Evolutionary conservation across 2,113 vertebrate genomes (phyloP).

Genomic region (Phaethornis superciliosus): DNA sequence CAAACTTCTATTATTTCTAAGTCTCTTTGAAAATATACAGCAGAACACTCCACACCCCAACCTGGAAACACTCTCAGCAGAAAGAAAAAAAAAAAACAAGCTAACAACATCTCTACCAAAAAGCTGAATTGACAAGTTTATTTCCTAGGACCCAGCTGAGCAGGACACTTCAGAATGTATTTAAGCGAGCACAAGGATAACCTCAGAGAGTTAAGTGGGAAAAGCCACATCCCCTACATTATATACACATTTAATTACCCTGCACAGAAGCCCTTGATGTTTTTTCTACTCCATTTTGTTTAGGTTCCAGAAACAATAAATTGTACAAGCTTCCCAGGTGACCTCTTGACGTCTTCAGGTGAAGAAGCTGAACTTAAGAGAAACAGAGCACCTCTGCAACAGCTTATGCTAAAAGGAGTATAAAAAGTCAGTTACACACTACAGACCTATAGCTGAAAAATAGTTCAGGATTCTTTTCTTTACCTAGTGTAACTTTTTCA

Average conservation of each 20-base stretch:
- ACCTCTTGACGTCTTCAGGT: constrained; percentile 3
- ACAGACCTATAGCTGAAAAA: constrained; percentile 2
- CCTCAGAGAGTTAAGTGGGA: not conserved
- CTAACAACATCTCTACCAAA: not conserved
- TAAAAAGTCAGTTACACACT: constrained; percentile 13
- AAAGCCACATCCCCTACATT: not conserved
- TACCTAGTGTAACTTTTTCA: constrained; percentile 22
- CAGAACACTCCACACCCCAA: not conserved
- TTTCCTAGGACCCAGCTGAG: not conserved
- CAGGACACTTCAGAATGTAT: not conserved
- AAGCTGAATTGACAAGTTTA: not conserved
- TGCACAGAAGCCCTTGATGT: not conserved
- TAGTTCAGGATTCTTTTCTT: constrained; percentile 39
- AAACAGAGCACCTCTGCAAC: constrained; percentile 22
- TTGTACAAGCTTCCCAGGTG: constrained; percentile 3
- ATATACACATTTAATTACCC: not conserved
- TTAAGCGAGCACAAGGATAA: not conserved
- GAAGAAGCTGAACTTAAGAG: not conserved
- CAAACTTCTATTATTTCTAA: not conserved
- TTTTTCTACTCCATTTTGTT: not conserved
- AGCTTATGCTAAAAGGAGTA: constrained; percentile 6
- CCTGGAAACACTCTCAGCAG: not conserved
- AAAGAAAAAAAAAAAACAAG: not conserved
- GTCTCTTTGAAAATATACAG: not conserved
- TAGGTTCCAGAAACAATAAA: constrained; percentile 37